Base-by-base conservation (phyloP, 2,888 invertebrate species). In the Melipona bicolor region DNA sequence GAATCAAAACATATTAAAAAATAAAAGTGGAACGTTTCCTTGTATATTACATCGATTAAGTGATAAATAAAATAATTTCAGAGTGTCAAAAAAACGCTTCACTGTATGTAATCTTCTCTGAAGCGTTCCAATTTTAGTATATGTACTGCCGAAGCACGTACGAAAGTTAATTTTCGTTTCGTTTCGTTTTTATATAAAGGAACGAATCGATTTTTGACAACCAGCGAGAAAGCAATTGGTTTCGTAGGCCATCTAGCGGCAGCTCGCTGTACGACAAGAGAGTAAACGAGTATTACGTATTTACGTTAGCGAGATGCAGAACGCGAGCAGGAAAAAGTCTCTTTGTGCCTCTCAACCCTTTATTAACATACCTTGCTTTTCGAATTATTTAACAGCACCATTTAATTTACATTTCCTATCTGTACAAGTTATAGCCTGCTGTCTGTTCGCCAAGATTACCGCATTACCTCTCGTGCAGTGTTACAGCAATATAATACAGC, bases 71-170 rank as follows among this genome's bases (percentile, higher is more conserved):
- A 36, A 43, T 9, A 0, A 43, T 9, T 21, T 36, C 4, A 5
- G 27, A 54, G 19, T 24, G 52, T 62, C 91, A 94, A 96, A 96
- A 59, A 96, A 96, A 97, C 97, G 97, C 97, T 97, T 97, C 97
- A 97, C 97, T n/a, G n/a, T n/a, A n/a, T n/a, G n/a, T 97, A 97
- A 97, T 97, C 97, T 97, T 97, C 97, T 97, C 97, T 97, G 97
- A 97, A 97, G 97, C 97, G 97, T 97, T 97, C 97, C 97, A 97
- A 97, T 97, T 97, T 97, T 97, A 97, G 97, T 96, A 96, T 96
- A 96, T 96, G 96, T 96, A 96, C 96, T 96, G 96, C 96, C 96
- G 96, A 96, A 96, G 96, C 96, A 96, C 96, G 96, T 96, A 96
- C 96, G 87, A 0, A 0, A 2, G 21, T 0, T 1, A 1, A 0